Conservation (phyloP, 2,113 vertebrate genomes). For the Anser brachyrhynchus region DNA sequence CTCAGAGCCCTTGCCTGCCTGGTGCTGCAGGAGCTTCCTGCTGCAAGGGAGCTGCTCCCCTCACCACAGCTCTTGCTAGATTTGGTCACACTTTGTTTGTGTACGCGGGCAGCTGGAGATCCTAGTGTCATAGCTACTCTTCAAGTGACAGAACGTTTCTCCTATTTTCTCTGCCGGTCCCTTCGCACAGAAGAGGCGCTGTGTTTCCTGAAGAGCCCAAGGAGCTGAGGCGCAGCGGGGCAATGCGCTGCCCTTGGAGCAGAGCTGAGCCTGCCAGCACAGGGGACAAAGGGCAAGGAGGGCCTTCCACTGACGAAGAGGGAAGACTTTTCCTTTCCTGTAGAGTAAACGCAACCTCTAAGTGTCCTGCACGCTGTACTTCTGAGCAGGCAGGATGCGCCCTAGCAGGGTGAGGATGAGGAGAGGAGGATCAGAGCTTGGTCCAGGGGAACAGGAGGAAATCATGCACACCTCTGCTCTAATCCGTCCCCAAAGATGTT, state of each 20-base stretch:
- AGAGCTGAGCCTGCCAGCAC: neutral
- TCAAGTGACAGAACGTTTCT: neutral
- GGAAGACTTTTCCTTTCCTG: neutral
- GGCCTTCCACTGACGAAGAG: neutral
- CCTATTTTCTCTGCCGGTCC: neutral
- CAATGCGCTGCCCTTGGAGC: accelerated
- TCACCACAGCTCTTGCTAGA: neutral
- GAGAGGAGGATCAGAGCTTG: neutral
- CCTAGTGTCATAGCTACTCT: neutral
- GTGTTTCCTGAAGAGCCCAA: neutral
- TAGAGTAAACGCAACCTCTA: neutral
- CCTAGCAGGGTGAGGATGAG: neutral
- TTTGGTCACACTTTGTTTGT: neutral
- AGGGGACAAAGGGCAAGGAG: neutral
- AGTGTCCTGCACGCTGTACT: neutral
- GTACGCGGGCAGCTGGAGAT: neutral
- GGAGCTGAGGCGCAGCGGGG: neutral
- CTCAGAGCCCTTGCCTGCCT: neutral
- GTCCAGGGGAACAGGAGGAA: neutral
- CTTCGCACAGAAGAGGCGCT: neutral
- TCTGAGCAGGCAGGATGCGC: neutral
- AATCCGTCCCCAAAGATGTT: neutral
- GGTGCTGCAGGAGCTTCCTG: too few relatives aligned
- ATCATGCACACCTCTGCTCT: neutral
- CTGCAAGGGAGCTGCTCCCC: neutral